Evolutionary conservation across 2,797 vertebrate genomes (phyloP).

Genomic region (Anomalospiza imberbis): DNA sequence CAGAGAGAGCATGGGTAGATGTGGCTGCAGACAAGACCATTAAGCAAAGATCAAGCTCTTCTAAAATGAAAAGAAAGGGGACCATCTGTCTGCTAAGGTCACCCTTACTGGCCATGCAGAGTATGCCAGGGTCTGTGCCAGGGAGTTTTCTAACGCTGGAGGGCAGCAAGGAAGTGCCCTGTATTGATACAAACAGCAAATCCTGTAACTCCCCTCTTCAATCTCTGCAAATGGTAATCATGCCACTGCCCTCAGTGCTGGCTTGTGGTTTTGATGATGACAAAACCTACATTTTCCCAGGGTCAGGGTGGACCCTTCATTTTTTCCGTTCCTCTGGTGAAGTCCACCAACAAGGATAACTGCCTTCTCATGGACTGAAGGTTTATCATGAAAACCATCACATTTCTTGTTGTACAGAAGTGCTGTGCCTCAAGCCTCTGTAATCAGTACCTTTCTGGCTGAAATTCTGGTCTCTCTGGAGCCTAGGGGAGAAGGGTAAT

Average conservation of each 20-base stretch:
- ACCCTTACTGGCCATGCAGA: not conserved
- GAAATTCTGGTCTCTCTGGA: not conserved
- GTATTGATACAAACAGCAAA: accelerated
- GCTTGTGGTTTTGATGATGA: not conserved
- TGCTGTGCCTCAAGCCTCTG: not conserved
- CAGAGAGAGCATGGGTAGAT: not conserved
- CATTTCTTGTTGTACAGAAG: not conserved
- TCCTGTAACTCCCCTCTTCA: not conserved
- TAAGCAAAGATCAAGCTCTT: not conserved
- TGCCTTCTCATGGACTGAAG: not conserved
- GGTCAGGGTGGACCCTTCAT: accelerated
- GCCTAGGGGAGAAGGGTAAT: not conserved
- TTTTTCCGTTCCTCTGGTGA: not conserved
- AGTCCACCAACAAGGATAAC: not conserved
- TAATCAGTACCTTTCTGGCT: not conserved
- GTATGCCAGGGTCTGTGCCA: not conserved
- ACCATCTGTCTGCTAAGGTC: not conserved
- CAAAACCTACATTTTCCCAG: not conserved
- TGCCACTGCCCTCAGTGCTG: not conserved
- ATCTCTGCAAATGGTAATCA: not conserved
- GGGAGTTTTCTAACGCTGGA: not conserved
- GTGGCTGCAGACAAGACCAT: not conserved
- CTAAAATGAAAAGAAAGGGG: not conserved
- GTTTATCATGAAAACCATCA: not conserved
- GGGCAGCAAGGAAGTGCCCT: not conserved